Percentiles rank a stretch among this genome's conserved stretches.
phyloP scores from a whole-genome alignment of 2,888 invertebrate genomes.

The Rotaria macrura region DNA sequence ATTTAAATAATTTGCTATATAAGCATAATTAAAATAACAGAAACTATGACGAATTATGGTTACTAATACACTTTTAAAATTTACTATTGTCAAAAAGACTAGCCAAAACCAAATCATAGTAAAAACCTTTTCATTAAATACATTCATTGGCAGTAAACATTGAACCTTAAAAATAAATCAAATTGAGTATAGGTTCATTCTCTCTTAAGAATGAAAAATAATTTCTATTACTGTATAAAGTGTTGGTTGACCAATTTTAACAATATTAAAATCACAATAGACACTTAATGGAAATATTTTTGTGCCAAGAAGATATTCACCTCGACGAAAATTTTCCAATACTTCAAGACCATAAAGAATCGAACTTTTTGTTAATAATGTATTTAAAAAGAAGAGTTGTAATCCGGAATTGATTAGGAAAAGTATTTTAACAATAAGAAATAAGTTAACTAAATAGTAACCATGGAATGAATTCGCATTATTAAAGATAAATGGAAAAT shows the following conservation, averaged over 20 bases:
- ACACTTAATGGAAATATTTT: background rate
- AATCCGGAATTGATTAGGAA: conserved; percentile 3
- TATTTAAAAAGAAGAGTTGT: background rate
- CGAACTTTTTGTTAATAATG: background rate
- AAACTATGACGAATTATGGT: background rate
- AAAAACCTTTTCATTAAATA: conserved; percentile 12
- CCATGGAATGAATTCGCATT: background rate
- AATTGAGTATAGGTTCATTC: background rate
- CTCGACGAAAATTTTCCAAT: background rate
- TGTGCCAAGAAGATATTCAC: conserved; percentile 2
- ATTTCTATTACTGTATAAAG: background rate
- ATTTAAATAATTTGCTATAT: background rate
- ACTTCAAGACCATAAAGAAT: background rate
- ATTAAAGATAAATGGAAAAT: background rate
- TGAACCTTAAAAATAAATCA: background rate
- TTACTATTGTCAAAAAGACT: background rate
- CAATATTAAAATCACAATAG: conserved; percentile 16
- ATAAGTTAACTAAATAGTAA: conserved; percentile 1
- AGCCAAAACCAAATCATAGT: conserved; percentile 18
- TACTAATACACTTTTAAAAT: background rate
- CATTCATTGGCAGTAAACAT: conserved; percentile 20
- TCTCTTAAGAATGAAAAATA: background rate
- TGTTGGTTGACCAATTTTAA: conserved; percentile 13
- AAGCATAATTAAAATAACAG: conserved; percentile 1
- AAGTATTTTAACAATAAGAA: conserved; percentile 4